Conservation (phyloP, 2,113 vertebrate genomes). For the Pelodiscus sinensis region DNA sequence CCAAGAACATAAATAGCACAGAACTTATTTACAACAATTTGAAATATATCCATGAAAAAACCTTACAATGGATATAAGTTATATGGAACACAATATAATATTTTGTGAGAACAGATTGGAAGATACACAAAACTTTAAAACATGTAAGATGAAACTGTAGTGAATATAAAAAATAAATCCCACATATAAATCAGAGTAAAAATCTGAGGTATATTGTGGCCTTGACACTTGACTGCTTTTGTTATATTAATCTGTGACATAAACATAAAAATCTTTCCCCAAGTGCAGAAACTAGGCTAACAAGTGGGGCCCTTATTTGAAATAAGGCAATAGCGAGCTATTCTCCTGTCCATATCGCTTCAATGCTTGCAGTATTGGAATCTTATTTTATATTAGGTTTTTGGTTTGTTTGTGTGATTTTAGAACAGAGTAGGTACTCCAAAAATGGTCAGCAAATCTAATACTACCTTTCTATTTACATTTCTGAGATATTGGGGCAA, state of each 20-base stretch:
- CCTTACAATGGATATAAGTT: not conserved
- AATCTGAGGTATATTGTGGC: not conserved
- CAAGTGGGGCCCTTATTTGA: not conserved
- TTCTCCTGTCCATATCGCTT: not conserved
- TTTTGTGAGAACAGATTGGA: not conserved
- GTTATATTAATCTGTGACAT: not conserved
- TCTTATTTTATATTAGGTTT: not conserved
- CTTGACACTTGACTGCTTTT: not conserved
- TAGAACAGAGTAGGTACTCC: rapidly evolving
- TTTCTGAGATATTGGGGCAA: not conserved
- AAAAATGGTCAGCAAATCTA: not conserved
- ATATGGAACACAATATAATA: not conserved
- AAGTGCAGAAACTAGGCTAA: not conserved
- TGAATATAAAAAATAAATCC: not conserved
- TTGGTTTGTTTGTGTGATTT: not conserved
- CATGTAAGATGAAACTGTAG: not conserved
- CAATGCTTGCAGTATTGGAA: not conserved
- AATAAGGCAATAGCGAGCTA: not conserved
- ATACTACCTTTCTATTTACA: not conserved
- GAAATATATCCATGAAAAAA: not conserved
- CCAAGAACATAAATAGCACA: not conserved
- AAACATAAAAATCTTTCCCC: not conserved
- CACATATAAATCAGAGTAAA: not conserved
- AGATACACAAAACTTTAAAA: not conserved
- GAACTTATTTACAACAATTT: not conserved